Evolutionary conservation across 2,888 invertebrate species (phyloP).

Genomic region (Ophion ventricosus): DNA sequence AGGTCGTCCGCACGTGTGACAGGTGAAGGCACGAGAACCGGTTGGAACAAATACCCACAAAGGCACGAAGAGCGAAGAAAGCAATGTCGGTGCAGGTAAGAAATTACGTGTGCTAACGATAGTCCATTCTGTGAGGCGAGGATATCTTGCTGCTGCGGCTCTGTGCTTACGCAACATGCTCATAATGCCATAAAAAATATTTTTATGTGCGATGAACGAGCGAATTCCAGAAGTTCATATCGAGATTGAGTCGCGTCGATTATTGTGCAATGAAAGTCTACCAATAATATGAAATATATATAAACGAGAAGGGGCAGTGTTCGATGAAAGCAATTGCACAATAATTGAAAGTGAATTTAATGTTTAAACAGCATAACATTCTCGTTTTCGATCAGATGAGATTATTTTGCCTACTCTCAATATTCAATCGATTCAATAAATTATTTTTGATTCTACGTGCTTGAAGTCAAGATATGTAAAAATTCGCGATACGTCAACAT

Average conservation of each 20-base stretch:
- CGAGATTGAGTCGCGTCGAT: background rate
- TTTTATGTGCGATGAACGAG: slow-evolving; percentile 17
- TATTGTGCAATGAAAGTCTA: slow-evolving; percentile 1
- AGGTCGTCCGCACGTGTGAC: slow-evolving; percentile 40
- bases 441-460: background rate
- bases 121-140: background rate
- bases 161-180: slow-evolving; percentile 36
- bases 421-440: background rate
- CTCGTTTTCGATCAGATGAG: background rate
- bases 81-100: slow-evolving; percentile 36
- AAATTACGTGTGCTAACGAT: slow-evolving; percentile 35
- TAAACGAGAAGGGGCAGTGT: background rate
- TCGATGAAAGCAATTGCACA: no score
- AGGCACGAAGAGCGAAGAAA: slow-evolving; percentile 19
- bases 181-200: slow-evolving; percentile 18
- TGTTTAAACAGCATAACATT: background rate
- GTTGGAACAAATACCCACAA: slow-evolving; percentile 51
- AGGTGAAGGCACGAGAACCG: slow-evolving; percentile 51
- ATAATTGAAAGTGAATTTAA: no score
- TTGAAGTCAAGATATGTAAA: background rate
- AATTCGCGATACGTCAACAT: background rate
- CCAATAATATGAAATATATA: background rate
- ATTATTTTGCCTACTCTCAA: background rate
- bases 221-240: background rate
- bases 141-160: slow-evolving; percentile 19